Percentiles rank a stretch among this genome's conserved stretches.
These are phyloP conservation scores for Drosophila cognata DNA, from an alignment of 2,888 invertebrate genomes.

Conservation along the genomic window DNA sequence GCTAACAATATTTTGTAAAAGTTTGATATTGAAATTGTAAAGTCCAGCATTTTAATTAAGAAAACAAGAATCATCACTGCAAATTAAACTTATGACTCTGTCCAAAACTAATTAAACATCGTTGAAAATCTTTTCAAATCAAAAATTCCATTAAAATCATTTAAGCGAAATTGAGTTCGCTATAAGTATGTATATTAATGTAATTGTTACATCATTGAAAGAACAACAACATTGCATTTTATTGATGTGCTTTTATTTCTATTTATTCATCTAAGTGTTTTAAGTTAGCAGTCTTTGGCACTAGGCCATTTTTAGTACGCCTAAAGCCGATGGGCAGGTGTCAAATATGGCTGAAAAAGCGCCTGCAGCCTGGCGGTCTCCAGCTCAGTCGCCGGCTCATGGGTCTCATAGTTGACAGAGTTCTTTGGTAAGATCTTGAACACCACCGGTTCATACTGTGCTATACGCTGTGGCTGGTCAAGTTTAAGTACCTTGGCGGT, in stretches of 20 bases:
- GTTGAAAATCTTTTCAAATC: slow-evolving; percentile 4
- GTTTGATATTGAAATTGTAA: background rate
- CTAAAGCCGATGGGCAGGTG: slow-evolving; percentile 53
- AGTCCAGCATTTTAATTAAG: slow-evolving; percentile 26
- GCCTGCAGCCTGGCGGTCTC: slow-evolving; percentile 65
- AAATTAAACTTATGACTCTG: slow-evolving; percentile 14
- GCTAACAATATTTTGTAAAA: background rate
- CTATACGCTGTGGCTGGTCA: slow-evolving; percentile 10
- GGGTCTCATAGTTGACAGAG: slow-evolving; percentile 56
- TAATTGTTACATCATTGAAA: background rate
- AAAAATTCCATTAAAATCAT: background rate
- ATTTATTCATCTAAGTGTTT: slow-evolving; percentile 31
- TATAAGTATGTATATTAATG: no score
- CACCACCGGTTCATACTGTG: slow-evolving; percentile 52
- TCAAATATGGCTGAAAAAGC: slow-evolving; percentile 65
- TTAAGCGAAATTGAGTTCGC: background rate
- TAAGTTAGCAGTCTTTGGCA: slow-evolving; percentile 70
- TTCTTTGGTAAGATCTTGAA: slow-evolving; percentile 64
- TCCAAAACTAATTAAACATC: slow-evolving; percentile 36
- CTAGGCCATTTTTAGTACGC: slow-evolving; percentile 26
- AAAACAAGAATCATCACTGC: slow-evolving; percentile 9
- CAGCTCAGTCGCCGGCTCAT: slow-evolving; percentile 59
- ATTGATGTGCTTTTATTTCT: slow-evolving; percentile 34
- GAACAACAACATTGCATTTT: slow-evolving; percentile 3
- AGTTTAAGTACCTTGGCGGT: slow-evolving; percentile 64